Evolutionary conservation across 2,797 vertebrate genomes (phyloP), one percentile per base, ranked within the genome.

Genomic region (Phylloscopus collybita): DNA sequence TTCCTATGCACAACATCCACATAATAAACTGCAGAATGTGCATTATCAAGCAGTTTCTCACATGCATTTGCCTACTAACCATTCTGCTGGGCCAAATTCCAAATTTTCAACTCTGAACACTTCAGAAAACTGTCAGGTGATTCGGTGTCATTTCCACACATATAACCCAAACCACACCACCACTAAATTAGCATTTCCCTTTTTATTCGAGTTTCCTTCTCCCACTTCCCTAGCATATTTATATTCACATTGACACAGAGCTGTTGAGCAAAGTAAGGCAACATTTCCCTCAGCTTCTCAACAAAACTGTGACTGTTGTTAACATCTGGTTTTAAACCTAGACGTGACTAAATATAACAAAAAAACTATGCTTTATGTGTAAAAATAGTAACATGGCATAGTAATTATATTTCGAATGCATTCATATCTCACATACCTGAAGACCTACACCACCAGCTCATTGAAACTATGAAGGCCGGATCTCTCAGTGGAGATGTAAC

Each of bases 41-140:
- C 65, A 75, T 78, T 92, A 88, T 75, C 69, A 78, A 57, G 75
- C 69, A 90, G 47, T 66, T 93, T 90, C 66, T 80, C 81, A 84
- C 29, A 66, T 26, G 62, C 30, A 64, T 88, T 93, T 94, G 75
- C 72, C 72, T 71, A 34, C 49, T 67, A 90, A 79, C 79, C 51
- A 40, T 78, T 82, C 72, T 42, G 16, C 72, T 70, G 65, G 84
- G 50, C 75, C 59, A 85, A 88, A 91, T 69, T 66, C 81, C 82
- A 69, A 45, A 78, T 88, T 75, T 84, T 62, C 79, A 84, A 69
- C 85, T 87, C 54, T 79, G 67, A 92, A 67, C 47, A 50, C 75
- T 80, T 92, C 72, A 91, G 80, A 83, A 81, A 91, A 73, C 81
- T 36, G 36, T 74, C 87, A 95, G 82, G 90, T 93, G 89, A 89